A percentile compares a stretch with the other conserved stretches of the same genome.
Evolutionary conservation across 2,113 vertebrate species (phyloP).

Genomic region (Xenopus borealis): DNA sequence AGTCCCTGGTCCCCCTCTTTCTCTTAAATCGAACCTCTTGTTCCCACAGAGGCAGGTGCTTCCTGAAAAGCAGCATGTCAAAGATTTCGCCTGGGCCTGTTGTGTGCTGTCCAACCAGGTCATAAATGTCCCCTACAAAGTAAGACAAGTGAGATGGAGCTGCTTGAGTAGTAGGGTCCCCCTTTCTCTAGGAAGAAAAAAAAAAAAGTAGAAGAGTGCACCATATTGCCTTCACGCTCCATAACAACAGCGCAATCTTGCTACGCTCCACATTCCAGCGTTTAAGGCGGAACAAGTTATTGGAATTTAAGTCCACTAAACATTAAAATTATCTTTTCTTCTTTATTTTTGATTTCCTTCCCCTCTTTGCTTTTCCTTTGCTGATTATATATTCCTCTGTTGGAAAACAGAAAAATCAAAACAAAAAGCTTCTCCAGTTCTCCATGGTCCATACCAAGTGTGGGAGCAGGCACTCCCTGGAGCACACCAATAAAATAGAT

Average conservation of each 20-base stretch:
- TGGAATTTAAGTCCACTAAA: constrained; percentile 15
- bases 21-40: constrained; percentile 14
- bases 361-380: constrained; percentile 7
- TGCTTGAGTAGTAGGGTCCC: not conserved
- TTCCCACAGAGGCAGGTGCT: constrained; percentile 14
- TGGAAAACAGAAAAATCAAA: not conserved
- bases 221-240: constrained; percentile 34
- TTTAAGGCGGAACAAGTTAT: constrained; percentile 33
- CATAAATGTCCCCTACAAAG: constrained; percentile 17
- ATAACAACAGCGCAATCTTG: constrained; percentile 18
- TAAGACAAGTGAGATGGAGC: constrained; percentile 7
- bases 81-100: constrained; percentile 4
- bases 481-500: constrained; percentile 2
- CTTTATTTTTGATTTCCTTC: not conserved
- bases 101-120: constrained; percentile 1
- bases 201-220: constrained; percentile 13
- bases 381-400: not conserved
- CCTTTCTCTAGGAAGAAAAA: not conserved
- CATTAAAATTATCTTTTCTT: not conserved
- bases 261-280: constrained; percentile 10
- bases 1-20: constrained; percentile 25
- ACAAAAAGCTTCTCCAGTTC: not conserved
- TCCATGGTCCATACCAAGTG: constrained; percentile 9
- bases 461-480: not conserved
- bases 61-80: constrained; percentile 40